Evolutionary conservation across 2,113 vertebrate genomes (phyloP), one percentile per base, ranked within the genome.

Genomic region (Corythornis vintsioides): DNA sequence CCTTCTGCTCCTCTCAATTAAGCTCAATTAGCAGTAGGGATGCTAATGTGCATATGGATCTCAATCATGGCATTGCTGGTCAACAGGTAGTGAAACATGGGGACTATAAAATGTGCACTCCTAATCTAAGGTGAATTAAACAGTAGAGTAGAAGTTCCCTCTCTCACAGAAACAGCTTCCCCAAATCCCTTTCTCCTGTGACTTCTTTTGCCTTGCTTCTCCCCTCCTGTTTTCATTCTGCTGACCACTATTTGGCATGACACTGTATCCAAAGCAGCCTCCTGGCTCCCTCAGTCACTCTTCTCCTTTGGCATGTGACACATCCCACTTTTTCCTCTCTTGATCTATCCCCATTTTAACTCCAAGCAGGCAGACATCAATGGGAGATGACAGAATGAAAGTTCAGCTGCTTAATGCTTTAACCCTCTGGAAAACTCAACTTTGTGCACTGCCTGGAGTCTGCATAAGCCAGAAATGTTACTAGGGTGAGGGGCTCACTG

Each of bases 41-140:
- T 45, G 60, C 22, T 0, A 0, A 18, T 64, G 59, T 48, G 65
- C 26, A 10, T 1, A 7, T 1, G 5, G 75, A 69, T 26, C 40
- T 72, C 45, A 43, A 6, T 45, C 3, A 1, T 28, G 48, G 21
- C 40, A 17, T 35, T 48, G 24, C 48, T 78, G 57, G 29, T 75
- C 38, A 26, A 75, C 28, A 42, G 50, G 17, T 55, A 26, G 38
- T 38, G 10, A 38, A 38, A 38, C 38, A 38, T 38, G 18, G 16
- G 5, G 45, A 60, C 40, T 45, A 52, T 35, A 35, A 66, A 66
- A 53, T 57, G 52, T 60, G 35, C 15, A 18, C 15, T 76, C 13
- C 45, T 48, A n/a, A 75, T 35, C 11, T 25, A 71, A 88, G 3
- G 2, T 61, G 60, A 76, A 79, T 9, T 25, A 85, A 72, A 76